phyloP scores from a whole-genome alignment of 2,113 vertebrate genomes.

The Oncorhynchus clarkii region DNA sequence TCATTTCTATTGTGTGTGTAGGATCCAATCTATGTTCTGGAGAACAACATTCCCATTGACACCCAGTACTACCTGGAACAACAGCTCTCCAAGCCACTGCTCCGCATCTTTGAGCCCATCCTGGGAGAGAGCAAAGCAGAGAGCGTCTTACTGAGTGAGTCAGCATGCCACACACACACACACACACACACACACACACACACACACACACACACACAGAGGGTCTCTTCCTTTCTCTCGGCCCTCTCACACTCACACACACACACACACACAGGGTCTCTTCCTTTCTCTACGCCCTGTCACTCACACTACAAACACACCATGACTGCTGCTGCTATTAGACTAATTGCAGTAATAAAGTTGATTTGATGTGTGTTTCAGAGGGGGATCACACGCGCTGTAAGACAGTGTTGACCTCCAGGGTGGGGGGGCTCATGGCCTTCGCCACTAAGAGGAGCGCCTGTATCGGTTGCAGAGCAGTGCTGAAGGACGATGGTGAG shows the following conservation, averaged over 20 bases:
- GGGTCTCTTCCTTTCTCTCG: too few relatives aligned
- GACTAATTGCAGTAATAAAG: background rate
- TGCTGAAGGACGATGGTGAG: conserved; percentile 81
- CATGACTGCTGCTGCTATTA: background rate
- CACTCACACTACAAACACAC: too few relatives aligned
- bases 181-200: too few relatives aligned
- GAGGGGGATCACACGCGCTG: conserved; percentile 91
- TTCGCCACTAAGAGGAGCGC: conserved; percentile 86
- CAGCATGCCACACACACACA: background rate
- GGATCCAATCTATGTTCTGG: conserved; percentile 90
- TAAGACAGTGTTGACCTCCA: conserved; percentile 88
- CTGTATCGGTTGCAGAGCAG: conserved; percentile 87
- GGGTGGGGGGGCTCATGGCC: conserved; percentile 88
- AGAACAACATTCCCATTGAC: conserved; percentile 92
- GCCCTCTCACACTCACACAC: too few relatives aligned
- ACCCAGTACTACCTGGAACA: conserved; percentile 92
- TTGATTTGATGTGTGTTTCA: conserved; percentile 39
- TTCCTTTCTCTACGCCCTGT: too few relatives aligned
- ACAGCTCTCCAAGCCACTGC: conserved; percentile 87
- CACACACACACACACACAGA: too few relatives aligned
- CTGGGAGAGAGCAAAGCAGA: conserved; percentile 86
- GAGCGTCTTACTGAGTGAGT: conserved; percentile 82
- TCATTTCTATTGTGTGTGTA: conserved; percentile 32
- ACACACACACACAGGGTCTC: too few relatives aligned
- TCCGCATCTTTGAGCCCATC: conserved; percentile 92